Evolutionary conservation across 2,113 vertebrate species (phyloP).

Genomic region (Silurus glanis): DNA sequence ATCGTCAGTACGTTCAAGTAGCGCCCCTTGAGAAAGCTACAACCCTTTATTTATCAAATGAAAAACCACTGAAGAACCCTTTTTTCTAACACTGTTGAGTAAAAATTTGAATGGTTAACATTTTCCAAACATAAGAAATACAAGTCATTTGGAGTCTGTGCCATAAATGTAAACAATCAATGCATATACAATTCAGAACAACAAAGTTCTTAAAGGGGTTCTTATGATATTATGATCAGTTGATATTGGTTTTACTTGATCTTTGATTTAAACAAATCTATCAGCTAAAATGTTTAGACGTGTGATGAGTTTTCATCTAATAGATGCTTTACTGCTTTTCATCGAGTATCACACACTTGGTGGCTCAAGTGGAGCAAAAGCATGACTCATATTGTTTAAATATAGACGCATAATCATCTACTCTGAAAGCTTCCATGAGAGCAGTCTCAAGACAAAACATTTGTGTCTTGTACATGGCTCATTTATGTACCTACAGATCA

Average conservation of each 20-base stretch:
- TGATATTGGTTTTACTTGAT: neutral
- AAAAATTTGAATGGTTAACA: neutral
- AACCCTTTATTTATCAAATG: neutral
- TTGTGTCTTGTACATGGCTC: neutral
- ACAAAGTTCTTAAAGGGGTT: neutral
- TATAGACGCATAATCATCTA: neutral
- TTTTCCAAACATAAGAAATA: conserved; percentile 1
- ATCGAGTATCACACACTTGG: neutral
- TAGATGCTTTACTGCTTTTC: neutral
- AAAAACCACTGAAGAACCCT: neutral
- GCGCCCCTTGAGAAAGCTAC: neutral
- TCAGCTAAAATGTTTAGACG: neutral
- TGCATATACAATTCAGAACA: neutral
- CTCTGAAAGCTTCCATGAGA: neutral
- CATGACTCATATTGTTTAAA: neutral
- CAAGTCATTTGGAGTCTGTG: neutral
- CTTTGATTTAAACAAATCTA: neutral
- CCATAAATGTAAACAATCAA: neutral
- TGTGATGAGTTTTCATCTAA: neutral
- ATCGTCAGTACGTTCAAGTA: neutral
- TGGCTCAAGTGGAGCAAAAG: neutral
- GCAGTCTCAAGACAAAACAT: neutral
- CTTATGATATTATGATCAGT: neutral
- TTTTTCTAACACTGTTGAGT: neutral
- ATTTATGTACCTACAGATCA: neutral